These are phyloP conservation scores for Samia ricini DNA, from an alignment of 1,140 invertebrate species.

Conservation along the genomic window DNA sequence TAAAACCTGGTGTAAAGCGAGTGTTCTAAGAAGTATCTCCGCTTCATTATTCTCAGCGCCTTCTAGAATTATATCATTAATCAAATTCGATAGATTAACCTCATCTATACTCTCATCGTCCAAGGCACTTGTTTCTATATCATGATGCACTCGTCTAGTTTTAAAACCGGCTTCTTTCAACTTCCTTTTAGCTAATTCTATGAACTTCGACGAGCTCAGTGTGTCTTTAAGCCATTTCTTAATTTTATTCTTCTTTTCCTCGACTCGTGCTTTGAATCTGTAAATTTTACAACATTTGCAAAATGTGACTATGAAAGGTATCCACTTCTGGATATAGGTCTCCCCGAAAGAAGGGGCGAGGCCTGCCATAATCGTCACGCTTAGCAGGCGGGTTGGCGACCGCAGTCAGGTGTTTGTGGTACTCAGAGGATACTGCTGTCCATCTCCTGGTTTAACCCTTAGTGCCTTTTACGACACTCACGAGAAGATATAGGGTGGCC, in stretches of 20 bases:
- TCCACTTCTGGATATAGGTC: too few species aligned
- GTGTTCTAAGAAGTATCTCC: conserved; percentile 9
- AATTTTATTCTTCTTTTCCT: conserved; percentile 68
- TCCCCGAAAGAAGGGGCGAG: too few species aligned
- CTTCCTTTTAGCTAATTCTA: conserved; percentile 58
- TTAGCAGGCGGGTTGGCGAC: too few species aligned
- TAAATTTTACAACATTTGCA: conserved; percentile 8
- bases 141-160: conserved; percentile 27
- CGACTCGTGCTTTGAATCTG: conserved; percentile 61
- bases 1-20: neutral
- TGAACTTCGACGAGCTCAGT: conserved; percentile 51
- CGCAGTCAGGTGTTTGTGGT: too few species aligned
- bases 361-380: too few species aligned
- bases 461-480: too few species aligned
- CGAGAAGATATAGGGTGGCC: too few species aligned
- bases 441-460: too few species aligned
- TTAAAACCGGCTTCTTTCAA: conserved; percentile 45
- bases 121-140: conserved; percentile 22
- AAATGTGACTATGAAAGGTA: too few species aligned
- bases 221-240: conserved; percentile 62
- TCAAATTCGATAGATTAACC: conserved; percentile 39
- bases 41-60: conserved; percentile 24
- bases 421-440: too few species aligned
- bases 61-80: conserved; percentile 31
- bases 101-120: conserved; percentile 58